These are phyloP conservation scores for Gila orcuttii DNA, from an alignment of 2,113 vertebrate genomes.

Conservation along the genomic window DNA sequence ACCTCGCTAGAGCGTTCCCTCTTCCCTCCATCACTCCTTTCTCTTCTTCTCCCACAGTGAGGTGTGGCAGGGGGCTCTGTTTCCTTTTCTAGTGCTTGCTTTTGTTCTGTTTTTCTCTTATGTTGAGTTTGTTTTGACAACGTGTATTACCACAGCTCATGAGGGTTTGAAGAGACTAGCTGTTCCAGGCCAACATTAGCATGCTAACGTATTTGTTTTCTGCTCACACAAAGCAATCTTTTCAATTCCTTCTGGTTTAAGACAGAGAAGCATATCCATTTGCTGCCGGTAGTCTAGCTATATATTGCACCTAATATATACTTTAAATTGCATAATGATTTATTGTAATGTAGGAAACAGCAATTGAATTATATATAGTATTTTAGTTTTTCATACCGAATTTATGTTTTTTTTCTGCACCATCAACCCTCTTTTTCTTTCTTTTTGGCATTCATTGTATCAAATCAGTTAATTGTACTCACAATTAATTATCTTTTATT, in stretches of 20 bases:
- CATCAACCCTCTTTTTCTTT: conserved; percentile 58
- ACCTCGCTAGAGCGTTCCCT: conserved; percentile 1
- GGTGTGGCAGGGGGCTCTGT: conserved; percentile 9
- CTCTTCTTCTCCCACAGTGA: conserved; percentile 17
- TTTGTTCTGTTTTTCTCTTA: conserved; percentile 17
- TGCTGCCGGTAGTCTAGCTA: neutral
- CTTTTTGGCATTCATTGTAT: neutral
- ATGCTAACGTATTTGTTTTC: conserved; percentile 57
- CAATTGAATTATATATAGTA: too few species aligned
- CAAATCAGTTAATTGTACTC: conserved; percentile 36
- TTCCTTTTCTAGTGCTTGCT: conserved; percentile 13
- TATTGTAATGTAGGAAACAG: too few species aligned
- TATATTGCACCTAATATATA: neutral
- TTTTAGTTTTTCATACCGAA: neutral
- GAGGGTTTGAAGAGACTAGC: conserved; percentile 54
- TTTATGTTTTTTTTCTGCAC: neutral
- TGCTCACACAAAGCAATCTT: conserved; percentile 56
- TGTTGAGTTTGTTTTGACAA: conserved; percentile 41
- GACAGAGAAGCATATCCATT: neutral
- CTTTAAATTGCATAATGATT: too few species aligned
- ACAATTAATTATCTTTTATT: neutral
- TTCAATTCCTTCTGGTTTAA: neutral
- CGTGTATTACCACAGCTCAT: conserved; percentile 48
- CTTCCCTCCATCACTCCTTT: neutral
- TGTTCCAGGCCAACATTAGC: conserved; percentile 51